These are phyloP conservation scores for Mus minutoides DNA, from an alignment of 2,797 vertebrate genomes.

Conservation along the genomic window DNA sequence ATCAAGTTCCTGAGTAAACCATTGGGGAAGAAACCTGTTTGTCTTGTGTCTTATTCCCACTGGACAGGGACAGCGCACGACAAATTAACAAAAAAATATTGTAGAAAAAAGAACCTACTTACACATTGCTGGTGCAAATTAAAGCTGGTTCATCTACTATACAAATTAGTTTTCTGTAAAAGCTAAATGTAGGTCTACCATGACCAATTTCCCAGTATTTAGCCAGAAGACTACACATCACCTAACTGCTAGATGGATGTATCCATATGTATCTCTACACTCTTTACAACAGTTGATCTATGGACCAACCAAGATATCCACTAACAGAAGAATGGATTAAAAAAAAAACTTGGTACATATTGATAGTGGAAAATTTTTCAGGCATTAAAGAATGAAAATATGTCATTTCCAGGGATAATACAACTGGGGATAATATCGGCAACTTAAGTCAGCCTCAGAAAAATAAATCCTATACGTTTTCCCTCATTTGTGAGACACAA, in stretches of 20 bases:
- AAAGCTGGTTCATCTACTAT: not conserved
- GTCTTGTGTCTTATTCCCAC: too few species aligned
- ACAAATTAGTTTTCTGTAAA: not conserved
- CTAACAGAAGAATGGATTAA: not conserved
- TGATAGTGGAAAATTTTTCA: not conserved
- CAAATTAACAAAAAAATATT: not conserved
- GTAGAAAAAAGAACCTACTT: not conserved
- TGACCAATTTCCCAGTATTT: not conserved
- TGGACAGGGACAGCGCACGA: too few species aligned
- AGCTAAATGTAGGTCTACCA: not conserved
- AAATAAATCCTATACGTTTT: not conserved
- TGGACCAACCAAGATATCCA: not conserved
- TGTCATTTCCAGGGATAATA: not conserved
- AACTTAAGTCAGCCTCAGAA: not conserved
- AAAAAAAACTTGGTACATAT: not conserved
- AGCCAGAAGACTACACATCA: not conserved
- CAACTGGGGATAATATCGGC: not conserved
- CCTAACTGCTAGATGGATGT: not conserved
- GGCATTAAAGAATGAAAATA: not conserved
- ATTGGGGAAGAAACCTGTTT: too few species aligned
- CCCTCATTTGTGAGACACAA: not conserved
- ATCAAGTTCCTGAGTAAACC: too few species aligned
- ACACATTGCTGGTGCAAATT: not conserved
- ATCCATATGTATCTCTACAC: not conserved
- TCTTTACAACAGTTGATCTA: not conserved